Percentiles rank a stretch among this genome's conserved stretches.
Conservation (phyloP, 2,888 invertebrate genomes). For the Eurytoma californica region DNA sequence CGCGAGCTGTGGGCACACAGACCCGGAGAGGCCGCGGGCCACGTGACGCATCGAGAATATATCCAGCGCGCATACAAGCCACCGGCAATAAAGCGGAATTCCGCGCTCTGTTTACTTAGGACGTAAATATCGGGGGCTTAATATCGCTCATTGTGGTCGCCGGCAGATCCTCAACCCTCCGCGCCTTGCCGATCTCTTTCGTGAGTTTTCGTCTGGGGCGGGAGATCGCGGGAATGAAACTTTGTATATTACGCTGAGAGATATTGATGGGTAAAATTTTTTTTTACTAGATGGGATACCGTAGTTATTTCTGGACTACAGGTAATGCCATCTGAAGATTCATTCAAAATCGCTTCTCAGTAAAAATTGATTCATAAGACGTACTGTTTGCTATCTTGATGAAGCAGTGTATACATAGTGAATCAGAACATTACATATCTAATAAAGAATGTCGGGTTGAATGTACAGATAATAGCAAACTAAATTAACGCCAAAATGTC, state of each 20-base stretch:
- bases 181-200: not conserved
- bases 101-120: conserved; percentile 69
- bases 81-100: conserved; percentile 68
- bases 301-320: not conserved
- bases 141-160: conserved; percentile 69
- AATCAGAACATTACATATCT: too few species aligned
- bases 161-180: not conserved
- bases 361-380: too few species aligned
- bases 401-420: too few species aligned
- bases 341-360: too few species aligned
- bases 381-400: too few species aligned
- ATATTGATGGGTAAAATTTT: not conserved
- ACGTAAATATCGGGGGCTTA: conserved; percentile 70
- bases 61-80: conserved; percentile 12
- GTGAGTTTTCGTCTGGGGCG: not conserved
- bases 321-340: not conserved
- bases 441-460: too few species aligned
- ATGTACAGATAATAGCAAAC: too few species aligned
- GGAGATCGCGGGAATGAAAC: conserved; percentile 40
- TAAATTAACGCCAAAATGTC: too few species aligned
- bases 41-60: conserved; percentile 54
- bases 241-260: conserved; percentile 6
- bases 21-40: conserved; percentile 23
- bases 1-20: not conserved
- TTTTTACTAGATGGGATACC: not conserved